Percentiles rank a stretch among this genome's conserved stretches.
These are phyloP conservation scores for Motacilla alba DNA, from an alignment of 2,113 vertebrate species.

Conservation along the genomic window DNA sequence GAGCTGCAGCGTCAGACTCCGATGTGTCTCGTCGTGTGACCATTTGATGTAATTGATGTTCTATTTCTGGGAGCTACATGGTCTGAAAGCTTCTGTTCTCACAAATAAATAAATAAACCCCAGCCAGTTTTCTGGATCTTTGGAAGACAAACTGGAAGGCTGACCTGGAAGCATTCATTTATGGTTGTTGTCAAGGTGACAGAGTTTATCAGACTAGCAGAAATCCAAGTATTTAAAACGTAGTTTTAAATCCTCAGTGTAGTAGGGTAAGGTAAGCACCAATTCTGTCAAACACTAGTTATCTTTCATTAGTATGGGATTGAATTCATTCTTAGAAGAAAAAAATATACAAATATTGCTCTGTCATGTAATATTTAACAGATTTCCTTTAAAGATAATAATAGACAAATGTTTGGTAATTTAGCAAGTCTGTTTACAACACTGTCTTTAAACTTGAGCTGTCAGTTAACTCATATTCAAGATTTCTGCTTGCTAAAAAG, in stretches of 20 bases:
- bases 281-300: neutral
- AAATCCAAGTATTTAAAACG: slow-evolving; percentile 9
- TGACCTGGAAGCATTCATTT: neutral
- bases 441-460: neutral
- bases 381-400: neutral
- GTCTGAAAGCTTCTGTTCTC: neutral
- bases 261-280: neutral
- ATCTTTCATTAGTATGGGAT: neutral
- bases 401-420: neutral
- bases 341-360: neutral
- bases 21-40: neutral
- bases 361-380: neutral
- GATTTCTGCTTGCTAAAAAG: neutral
- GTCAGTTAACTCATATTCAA: neutral
- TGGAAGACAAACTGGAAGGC: neutral
- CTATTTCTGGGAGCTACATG: neutral
- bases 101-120: neutral
- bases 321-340: neutral
- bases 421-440: neutral
- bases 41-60: neutral
- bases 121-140: neutral
- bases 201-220: neutral
- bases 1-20: neutral
- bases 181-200: slow-evolving; percentile 27
- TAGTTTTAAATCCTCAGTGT: neutral